Conservation (phyloP, 2,888 invertebrate species). For the Teinopalpus imperialis region DNA sequence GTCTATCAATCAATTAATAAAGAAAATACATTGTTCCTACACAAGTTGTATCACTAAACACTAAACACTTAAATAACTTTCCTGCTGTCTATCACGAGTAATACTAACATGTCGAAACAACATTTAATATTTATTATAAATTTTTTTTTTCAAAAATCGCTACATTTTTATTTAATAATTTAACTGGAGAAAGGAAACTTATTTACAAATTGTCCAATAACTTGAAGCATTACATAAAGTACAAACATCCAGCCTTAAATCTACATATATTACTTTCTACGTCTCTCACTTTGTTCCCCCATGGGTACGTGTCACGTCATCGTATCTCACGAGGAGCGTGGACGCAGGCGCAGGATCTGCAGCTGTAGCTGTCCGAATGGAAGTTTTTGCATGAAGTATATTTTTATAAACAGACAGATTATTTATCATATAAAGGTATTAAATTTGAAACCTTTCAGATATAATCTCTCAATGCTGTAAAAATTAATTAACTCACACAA, state of each 20-base stretch:
- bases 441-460: no score
- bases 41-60: not conserved
- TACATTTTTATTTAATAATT: not conserved
- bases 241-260: slow-evolving; percentile 18
- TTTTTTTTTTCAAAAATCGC: no score
- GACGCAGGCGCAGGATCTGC: no score
- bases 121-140: no score
- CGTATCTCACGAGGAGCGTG: slow-evolving; percentile 19
- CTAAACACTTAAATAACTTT: not conserved
- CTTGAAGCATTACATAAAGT: slow-evolving; percentile 17
- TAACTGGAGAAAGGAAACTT: slow-evolving; percentile 14
- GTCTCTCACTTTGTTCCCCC: slow-evolving; percentile 20
- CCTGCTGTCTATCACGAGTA: not conserved
- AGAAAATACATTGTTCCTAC: slow-evolving; percentile 11
- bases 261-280: slow-evolving; percentile 23
- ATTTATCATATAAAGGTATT: no score
- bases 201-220: slow-evolving; percentile 6
- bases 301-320: slow-evolving; percentile 3
- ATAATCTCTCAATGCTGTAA: no score
- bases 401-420: no score
- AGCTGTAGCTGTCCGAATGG: no score
- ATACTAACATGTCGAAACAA: not conserved
- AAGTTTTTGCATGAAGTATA: no score
- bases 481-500: no score
- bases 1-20: slow-evolving; percentile 26